phyloP scores from a whole-genome alignment of 2,113 vertebrate species.

The Megalops atlanticus region DNA sequence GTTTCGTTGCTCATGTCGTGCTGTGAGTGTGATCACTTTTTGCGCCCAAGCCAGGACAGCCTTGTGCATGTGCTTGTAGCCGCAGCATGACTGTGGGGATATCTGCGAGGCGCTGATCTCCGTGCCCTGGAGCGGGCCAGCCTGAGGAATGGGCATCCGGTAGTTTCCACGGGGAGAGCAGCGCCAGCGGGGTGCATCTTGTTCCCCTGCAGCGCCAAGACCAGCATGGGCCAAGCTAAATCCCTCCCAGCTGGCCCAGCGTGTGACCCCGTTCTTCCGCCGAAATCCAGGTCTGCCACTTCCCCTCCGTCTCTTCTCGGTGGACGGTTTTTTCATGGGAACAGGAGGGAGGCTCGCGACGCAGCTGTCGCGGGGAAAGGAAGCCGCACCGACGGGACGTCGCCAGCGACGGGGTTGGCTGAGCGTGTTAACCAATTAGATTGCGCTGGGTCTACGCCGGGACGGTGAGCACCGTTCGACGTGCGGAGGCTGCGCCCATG shows the following conservation, averaged over 20 bases:
- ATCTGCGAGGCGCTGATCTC: not conserved
- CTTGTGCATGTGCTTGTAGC: not conserved
- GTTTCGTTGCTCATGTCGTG: not conserved
- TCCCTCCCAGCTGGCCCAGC: not conserved
- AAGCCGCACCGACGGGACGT: not conserved
- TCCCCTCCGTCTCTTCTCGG: not conserved
- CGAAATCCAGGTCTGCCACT: not conserved
- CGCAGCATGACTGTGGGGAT: not conserved
- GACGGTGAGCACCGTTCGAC: not conserved
- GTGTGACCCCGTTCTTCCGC: not conserved
- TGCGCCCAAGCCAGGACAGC: not conserved
- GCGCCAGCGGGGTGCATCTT: not conserved
- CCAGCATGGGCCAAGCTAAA: too few relatives aligned
- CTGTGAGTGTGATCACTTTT: not conserved
- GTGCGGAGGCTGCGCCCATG: not conserved
- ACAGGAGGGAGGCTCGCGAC: not conserved
- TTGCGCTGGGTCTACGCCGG: not conserved
- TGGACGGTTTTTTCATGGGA: not conserved
- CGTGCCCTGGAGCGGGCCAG: not conserved
- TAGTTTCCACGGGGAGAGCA: not conserved
- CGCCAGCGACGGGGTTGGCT: not conserved
- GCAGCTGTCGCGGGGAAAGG: not conserved
- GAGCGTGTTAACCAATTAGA: conserved; percentile 16
- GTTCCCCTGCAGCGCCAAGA: not conserved
- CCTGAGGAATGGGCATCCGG: not conserved